Evolutionary conservation across 1,140 invertebrate genomes (phyloP).

Genomic region (Sarcophaga peregrina): DNA sequence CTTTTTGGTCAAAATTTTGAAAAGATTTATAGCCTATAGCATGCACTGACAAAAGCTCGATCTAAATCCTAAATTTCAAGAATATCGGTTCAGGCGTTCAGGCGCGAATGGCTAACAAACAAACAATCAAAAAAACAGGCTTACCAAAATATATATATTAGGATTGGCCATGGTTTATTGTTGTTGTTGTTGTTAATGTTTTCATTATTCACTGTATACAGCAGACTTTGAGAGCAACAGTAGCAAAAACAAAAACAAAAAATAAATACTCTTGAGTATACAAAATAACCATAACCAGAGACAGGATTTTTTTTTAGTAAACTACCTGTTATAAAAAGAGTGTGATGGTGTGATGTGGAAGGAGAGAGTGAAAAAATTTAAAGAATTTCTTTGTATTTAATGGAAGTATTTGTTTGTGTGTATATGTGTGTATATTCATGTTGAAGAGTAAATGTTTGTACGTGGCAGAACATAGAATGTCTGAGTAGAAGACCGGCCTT

Average conservation of each 20-base stretch:
- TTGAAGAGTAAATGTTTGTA: neutral
- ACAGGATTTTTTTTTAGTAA: neutral
- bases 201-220: neutral
- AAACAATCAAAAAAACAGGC: too few species aligned
- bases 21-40: too few species aligned
- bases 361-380: neutral
- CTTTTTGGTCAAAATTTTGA: too few species aligned
- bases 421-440: neutral
- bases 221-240: neutral
- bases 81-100: too few species aligned
- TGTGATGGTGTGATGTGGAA: too few species aligned
- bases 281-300: conserved; percentile 20
- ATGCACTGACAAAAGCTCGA: too few species aligned
- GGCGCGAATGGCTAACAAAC: too few species aligned
- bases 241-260: neutral
- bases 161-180: too few species aligned
- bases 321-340: too few species aligned
- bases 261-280: neutral
- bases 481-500: conserved; percentile 24
- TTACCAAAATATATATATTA: too few species aligned
- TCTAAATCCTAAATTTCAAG: too few species aligned
- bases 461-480: neutral
- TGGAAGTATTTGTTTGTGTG: neutral
- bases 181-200: neutral
- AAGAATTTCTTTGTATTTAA: neutral